Evolutionary conservation across 1,140 invertebrate genomes (phyloP).

Genomic region (Drosophila kanapiae): DNA sequence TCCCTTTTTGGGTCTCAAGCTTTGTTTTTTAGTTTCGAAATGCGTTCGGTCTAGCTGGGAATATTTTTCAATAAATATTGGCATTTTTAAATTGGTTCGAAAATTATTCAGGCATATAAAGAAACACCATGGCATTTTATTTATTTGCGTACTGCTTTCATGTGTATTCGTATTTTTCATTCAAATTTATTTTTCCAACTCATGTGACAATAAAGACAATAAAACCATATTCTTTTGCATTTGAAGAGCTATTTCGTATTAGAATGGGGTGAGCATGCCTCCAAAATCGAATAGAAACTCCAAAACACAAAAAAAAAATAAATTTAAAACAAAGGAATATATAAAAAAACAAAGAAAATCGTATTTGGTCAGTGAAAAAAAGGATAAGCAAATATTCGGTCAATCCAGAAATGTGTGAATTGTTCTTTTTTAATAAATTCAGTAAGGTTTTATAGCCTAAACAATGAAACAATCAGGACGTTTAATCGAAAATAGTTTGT

Average conservation of each 20-base stretch:
- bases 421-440: background rate
- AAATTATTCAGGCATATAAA: conserved; percentile 78
- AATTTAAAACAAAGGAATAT: conserved; percentile 21
- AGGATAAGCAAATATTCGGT: conserved; percentile 5
- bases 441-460: background rate
- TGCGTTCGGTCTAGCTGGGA: conserved; percentile 24
- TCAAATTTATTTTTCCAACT: conserved; percentile 42
- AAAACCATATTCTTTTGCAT: conserved; percentile 23
- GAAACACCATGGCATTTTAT: conserved; percentile 71
- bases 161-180: conserved; percentile 32
- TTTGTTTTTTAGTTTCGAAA: conserved; percentile 43
- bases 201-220: conserved; percentile 62
- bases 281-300: conserved; percentile 39
- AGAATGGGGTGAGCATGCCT: conserved; percentile 30
- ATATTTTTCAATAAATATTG: conserved; percentile 83
- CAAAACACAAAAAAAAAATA: conserved; percentile 16
- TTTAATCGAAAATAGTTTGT: background rate
- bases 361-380: conserved; percentile 4
- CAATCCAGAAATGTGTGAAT: background rate
- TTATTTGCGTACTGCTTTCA: conserved; percentile 56
- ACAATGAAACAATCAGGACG: background rate
- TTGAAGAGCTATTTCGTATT: conserved; percentile 16
- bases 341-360: conserved; percentile 10
- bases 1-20: conserved; percentile 30
- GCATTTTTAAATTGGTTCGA: conserved; percentile 73